Evolutionary conservation across 2,797 vertebrate species (phyloP), one percentile per base, ranked within the genome.

Genomic region (Manis crassicaudata): DNA sequence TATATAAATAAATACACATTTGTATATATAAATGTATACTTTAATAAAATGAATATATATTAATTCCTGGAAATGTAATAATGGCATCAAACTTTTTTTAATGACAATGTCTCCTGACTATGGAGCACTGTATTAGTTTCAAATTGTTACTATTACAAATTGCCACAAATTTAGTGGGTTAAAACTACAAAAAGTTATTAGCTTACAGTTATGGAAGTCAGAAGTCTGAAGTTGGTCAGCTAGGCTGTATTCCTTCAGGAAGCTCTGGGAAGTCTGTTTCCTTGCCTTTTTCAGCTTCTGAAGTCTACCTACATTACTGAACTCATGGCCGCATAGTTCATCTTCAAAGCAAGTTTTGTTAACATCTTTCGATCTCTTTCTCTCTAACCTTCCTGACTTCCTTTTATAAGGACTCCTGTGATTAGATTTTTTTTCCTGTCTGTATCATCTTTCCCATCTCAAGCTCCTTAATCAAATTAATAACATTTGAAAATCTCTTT

Each of bases 1-100:
- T 37, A 65, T 75, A 65, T 40, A 60, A 60, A 58, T 46, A 18
- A 6, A 29, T 17, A 13, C 2, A 77, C 2, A 67, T 73, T 23
- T 76, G 5, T n/a, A 11, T 52, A 17, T 16, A 9, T 70, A 62
- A 84, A 32, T n/a, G 32, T 35, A 6, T 52, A 67, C 7, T 37
- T 20, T 32, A 54, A 97, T 94, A 56, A 97, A 96, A 65, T 0
- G 29, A 12, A 3, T 73, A 62, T 43, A 77, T 88, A 89, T 92
- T 58, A 82, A 35, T 13, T 95, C 17, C 7, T 62, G 20, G 23
- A 35, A 81, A 11, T 52, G 17, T 16, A 77, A 62, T 43, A 35
- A 50, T 5, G 50, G 21, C 18, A 23, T n/a, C 50, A 85, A 46
- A 50, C 3, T 2, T 43, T 37, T 46, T 52, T 40, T n/a, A n/a